Base-by-base conservation (phyloP, 2,888 invertebrate species). In the Atethmia centrago region DNA sequence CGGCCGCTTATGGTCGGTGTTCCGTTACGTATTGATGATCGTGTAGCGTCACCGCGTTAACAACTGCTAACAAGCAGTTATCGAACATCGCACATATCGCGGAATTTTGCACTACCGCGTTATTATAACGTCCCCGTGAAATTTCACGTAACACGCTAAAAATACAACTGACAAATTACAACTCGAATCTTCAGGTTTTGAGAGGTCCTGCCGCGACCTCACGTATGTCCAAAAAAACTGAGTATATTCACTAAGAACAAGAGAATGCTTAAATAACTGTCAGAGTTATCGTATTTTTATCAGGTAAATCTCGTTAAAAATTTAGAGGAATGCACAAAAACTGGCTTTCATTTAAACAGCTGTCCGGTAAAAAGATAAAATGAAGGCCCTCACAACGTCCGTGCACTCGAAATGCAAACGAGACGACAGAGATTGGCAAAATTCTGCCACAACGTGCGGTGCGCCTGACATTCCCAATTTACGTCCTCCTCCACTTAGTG, bases 361-460 rank as follows among this genome's bases (percentile, higher is more conserved):
- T 92, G 92, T 90, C 91, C 86, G 86, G 87, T 87, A 89, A 90
- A 90, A 91, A 91, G 91, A 92, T 91, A 92, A 93, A 94, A 92
- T 91, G 91, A 92, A 90, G 90, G 90, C 85, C 89, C 88, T 90
- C 90, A 84, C 83, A 85, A 78, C 86, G 84, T 83, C 85, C 86
- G 88, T 89, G 89, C 91, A 90, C 91, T 92, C 88, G 90, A 92
- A 93, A 94, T 94, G 92, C 92, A 94, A 94, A 94, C 92, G 91
- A 93, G 90, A 87, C 86, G 84, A 88, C 88, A 85, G 89, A 90
- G 90, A 90, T 91, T 92, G 90, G 90, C 89, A 88, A 91, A 92
- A 92, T 89, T 89, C 84, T 85, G 88, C 84, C 82, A 81, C 87
- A 85, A 82, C 79, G 84, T 89, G 86, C 84, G 84, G 86, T 83